A percentile compares a stretch with the other conserved stretches of the same genome.
Conservation (phyloP, 2,797 vertebrate genomes). For the Pantherophis alleghaniensis region DNA sequence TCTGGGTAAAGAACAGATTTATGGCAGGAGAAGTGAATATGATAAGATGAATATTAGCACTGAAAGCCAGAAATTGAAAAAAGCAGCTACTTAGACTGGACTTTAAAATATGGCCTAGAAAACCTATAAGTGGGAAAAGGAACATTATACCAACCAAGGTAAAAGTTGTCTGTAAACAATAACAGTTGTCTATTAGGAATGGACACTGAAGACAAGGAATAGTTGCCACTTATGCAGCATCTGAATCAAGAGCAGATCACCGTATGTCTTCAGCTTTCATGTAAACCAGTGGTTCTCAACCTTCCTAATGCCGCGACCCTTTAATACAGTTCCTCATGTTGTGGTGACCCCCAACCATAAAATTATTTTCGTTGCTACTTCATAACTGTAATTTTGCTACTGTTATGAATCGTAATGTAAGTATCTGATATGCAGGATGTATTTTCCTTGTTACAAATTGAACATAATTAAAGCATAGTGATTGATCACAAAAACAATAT, state of each 20-base stretch:
- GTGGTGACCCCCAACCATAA: too few relatives aligned
- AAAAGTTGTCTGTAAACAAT: not conserved
- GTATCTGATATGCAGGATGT: too few relatives aligned
- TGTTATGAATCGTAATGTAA: too few relatives aligned
- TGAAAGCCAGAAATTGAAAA: constrained; percentile 33
- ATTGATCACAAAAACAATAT: too few relatives aligned
- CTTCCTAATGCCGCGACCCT: too few relatives aligned
- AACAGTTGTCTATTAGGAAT: constrained; percentile 33
- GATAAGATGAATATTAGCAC: constrained; percentile 31
- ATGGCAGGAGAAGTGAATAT: constrained; percentile 43
- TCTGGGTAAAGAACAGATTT: constrained; percentile 43
- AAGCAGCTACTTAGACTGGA: not conserved
- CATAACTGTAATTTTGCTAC: too few relatives aligned
- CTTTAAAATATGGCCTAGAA: not conserved
- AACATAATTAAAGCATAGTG: too few relatives aligned
- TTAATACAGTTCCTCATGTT: too few relatives aligned
- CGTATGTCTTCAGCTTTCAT: not conserved
- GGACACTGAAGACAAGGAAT: constrained; percentile 11
- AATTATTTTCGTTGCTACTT: too few relatives aligned
- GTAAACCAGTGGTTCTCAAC: not conserved
- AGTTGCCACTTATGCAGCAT: not conserved
- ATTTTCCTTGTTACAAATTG: too few relatives aligned
- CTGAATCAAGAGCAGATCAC: not conserved
- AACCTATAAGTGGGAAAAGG: not conserved
- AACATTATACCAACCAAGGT: not conserved